Percentiles rank a stretch among this genome's conserved stretches.
phyloP scores from a whole-genome alignment of 2,797 vertebrate species.

The Spondyliosoma cantharus region DNA sequence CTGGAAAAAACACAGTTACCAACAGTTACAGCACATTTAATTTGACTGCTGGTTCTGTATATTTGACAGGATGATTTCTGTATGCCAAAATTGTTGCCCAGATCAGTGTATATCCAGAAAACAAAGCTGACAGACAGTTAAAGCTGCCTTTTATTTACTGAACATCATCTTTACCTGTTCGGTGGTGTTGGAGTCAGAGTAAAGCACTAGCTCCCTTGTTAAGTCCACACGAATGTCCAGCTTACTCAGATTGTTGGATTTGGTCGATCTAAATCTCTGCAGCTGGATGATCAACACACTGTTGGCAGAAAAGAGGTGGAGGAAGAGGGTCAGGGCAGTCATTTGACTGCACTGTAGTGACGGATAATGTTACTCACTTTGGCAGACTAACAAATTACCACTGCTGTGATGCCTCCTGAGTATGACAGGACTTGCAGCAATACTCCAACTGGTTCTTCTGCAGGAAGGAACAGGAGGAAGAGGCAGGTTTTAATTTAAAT shows the following conservation, averaged over 20 bases:
- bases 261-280: background rate
- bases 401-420: background rate
- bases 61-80: background rate
- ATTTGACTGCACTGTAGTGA: background rate
- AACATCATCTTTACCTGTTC: background rate
- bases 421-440: background rate
- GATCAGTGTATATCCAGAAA: no score
- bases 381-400: background rate
- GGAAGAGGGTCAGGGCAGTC: background rate
- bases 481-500: background rate
- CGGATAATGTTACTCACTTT: background rate
- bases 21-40: background rate
- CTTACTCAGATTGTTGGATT: background rate
- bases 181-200: background rate
- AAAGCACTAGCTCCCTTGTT: background rate
- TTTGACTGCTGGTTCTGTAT: background rate
- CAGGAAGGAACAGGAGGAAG: background rate
- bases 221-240: background rate
- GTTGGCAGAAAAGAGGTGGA: background rate
- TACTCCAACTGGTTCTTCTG: background rate
- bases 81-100: no score
- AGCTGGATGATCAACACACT: slow-evolving; percentile 2
- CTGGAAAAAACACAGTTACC: background rate
- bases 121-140: background rate
- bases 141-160: background rate